Evolutionary conservation across 2,113 vertebrate genomes (phyloP).

Genomic region (Ochotona curzoniae): DNA sequence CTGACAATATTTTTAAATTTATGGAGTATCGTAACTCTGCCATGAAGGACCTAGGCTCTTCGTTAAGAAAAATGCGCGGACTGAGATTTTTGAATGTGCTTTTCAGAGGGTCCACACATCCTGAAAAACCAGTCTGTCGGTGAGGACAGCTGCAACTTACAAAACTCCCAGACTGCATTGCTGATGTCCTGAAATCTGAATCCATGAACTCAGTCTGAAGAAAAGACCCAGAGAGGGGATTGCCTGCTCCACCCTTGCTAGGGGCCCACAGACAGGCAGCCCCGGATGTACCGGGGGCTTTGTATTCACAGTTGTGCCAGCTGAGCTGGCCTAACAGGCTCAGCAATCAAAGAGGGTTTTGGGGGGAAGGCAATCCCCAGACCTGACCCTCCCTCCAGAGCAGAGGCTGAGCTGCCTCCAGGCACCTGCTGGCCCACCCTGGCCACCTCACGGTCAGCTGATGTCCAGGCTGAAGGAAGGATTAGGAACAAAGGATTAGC

Average conservation of each 20-base stretch:
- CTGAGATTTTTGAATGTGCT: neutral
- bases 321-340: neutral
- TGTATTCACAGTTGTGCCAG: rapidly evolving
- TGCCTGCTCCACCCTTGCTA: neutral
- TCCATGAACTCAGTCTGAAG: neutral
- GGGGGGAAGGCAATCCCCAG: neutral
- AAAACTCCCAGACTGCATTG: neutral
- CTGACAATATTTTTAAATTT: neutral
- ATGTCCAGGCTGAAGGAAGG: neutral
- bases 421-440: neutral
- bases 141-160: neutral
- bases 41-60: neutral
- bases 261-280: neutral
- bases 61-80: neutral
- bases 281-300: neutral
- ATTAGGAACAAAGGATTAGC: neutral
- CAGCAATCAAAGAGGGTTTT: neutral
- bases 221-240: neutral
- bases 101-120: neutral
- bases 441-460: neutral
- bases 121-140: no score
- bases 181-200: no score
- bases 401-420: neutral
- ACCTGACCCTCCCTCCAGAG: neutral
- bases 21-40: neutral